Conservation (phyloP, 2,113 vertebrate species). For the Bos indicus region DNA sequence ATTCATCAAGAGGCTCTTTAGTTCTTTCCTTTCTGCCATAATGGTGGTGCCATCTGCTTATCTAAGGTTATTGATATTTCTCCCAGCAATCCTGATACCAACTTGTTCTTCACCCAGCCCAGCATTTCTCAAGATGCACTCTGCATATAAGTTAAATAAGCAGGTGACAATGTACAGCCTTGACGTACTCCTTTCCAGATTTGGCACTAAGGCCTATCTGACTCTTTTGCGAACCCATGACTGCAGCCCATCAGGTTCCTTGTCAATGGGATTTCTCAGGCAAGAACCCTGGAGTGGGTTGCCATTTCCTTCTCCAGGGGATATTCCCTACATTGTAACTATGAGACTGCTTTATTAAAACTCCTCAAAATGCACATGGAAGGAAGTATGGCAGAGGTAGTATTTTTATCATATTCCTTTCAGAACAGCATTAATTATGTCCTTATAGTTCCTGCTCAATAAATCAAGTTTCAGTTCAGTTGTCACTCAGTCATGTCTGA, state of each 20-base stretch:
- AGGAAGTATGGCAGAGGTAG: background rate
- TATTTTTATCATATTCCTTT: background rate
- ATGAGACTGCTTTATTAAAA: background rate
- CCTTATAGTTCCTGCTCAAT: background rate
- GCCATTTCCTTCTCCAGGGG: background rate
- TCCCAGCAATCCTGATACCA: background rate
- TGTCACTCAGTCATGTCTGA: rapidly evolving
- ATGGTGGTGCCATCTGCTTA: background rate
- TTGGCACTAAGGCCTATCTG: background rate
- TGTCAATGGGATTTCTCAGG: background rate
- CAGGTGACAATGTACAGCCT: background rate
- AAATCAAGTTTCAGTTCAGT: background rate
- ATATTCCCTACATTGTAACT: background rate
- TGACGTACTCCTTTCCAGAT: background rate
- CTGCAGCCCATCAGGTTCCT: background rate
- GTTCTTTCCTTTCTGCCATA: background rate
- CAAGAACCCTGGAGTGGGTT: background rate
- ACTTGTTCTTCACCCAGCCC: background rate
- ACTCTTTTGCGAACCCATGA: rapidly evolving
- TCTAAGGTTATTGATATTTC: background rate
- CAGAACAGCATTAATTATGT: background rate
- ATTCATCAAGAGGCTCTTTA: background rate
- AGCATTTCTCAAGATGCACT: background rate
- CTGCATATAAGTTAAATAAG: background rate
- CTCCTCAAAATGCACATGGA: background rate